Evolutionary conservation across 1,140 invertebrate species (phyloP).

Genomic region (Trichonephila inaurata): DNA sequence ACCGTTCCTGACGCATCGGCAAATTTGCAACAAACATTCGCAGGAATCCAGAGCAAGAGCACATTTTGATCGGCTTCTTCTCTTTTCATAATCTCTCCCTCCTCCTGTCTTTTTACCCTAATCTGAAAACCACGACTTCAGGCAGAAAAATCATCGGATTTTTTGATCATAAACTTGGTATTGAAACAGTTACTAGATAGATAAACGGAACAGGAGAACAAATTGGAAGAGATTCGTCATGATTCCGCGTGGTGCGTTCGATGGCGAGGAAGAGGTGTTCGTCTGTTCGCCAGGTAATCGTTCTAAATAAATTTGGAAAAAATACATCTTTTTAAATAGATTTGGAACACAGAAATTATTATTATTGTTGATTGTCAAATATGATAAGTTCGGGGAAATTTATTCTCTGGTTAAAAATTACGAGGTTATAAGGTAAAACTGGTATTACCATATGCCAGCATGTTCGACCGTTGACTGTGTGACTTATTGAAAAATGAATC

Average conservation of each 20-base stretch:
- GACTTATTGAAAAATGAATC: background rate
- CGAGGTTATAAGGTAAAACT: background rate
- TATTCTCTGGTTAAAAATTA: background rate
- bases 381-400: background rate
- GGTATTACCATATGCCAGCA: background rate
- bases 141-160: background rate
- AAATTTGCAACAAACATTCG: constrained; percentile 60
- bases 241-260: constrained; percentile 31
- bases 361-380: background rate
- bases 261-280: constrained; percentile 22
- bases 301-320: background rate
- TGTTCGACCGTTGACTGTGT: background rate
- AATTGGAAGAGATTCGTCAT: background rate
- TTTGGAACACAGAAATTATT: background rate
- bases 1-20: constrained; percentile 57
- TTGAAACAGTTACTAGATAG: too few species aligned
- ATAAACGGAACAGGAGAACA: background rate
- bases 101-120: background rate
- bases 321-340: background rate
- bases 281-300: background rate
- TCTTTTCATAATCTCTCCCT: background rate
- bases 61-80: background rate
- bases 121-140: background rate
- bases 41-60: background rate
- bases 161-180: background rate